Evolutionary conservation across 2,888 invertebrate species (phyloP).

Genomic region (Drosophila glabriapex): DNA sequence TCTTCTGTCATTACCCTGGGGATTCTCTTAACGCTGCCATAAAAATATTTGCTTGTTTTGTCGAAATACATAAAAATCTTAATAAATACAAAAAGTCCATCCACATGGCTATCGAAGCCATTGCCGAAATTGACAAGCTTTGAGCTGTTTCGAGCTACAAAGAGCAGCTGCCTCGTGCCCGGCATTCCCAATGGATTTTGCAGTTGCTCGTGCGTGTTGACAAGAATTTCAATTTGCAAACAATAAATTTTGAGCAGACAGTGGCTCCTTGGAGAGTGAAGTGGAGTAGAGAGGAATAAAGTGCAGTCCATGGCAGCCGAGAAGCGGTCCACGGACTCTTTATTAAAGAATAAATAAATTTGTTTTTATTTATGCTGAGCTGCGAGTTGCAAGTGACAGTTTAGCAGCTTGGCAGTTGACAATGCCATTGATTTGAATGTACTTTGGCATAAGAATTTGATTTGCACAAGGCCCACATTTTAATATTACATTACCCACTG

Average conservation of each 20-base stretch:
- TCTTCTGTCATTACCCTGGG: constrained; percentile 18
- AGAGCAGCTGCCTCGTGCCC: constrained; percentile 50
- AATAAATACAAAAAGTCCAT: constrained; percentile 68
- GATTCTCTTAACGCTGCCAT: constrained; percentile 25
- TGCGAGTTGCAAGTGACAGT: constrained; percentile 72
- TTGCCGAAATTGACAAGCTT: constrained; percentile 83
- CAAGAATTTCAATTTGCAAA: constrained; percentile 81
- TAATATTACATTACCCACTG: constrained; percentile 47
- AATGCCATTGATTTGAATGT: constrained; percentile 60
- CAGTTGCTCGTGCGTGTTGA: constrained; percentile 78
- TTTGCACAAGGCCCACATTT: constrained; percentile 59
- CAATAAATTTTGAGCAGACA: constrained; percentile 77
- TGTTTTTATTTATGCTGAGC: constrained; percentile 13
- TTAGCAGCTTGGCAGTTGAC: constrained; percentile 54
- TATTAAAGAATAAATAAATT: constrained; percentile 55
- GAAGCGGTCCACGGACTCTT: constrained; percentile 45
- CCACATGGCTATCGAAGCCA: constrained; percentile 53
- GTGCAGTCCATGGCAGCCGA: constrained; percentile 18
- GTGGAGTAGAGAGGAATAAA: background rate
- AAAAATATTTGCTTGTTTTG: constrained; percentile 54
- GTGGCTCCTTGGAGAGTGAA: constrained; percentile 45
- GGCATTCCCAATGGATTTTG: constrained; percentile 72
- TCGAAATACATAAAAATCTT: constrained; percentile 60
- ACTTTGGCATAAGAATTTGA: constrained; percentile 58
- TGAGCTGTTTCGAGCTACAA: constrained; percentile 87